A percentile compares a stretch with the other conserved stretches of the same genome.
Conservation (phyloP, 2,888 invertebrate species). For the Spodoptera picta region DNA sequence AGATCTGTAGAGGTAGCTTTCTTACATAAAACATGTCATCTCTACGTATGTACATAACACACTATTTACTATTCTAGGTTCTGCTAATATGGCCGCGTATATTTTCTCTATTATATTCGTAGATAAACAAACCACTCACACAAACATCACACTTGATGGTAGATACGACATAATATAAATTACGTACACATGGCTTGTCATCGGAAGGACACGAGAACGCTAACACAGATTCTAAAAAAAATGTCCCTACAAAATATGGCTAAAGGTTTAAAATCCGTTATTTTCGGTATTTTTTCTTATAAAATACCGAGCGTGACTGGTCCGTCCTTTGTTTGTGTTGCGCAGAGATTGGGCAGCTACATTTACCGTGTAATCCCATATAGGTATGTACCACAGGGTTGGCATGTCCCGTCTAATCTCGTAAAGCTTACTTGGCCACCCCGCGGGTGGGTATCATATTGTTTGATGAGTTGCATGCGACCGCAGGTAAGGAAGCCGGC, state of each 20-base stretch:
- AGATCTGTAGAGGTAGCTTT: too few species aligned
- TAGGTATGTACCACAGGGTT: conserved; percentile 43
- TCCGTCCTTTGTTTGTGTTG: conserved; percentile 43
- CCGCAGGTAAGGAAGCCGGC: conserved; percentile 49
- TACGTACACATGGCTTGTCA: too few species aligned
- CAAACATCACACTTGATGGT: too few species aligned
- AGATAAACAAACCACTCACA: neutral
- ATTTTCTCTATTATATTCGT: neutral
- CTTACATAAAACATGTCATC: too few species aligned
- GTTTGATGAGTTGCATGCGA: conserved; percentile 60
- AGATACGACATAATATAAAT: too few species aligned
- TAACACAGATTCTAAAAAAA: neutral
- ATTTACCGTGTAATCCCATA: conserved; percentile 37
- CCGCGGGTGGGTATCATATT: conserved; percentile 59
- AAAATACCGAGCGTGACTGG: conserved; percentile 44
- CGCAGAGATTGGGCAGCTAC: conserved; percentile 33
- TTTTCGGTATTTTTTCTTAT: conserved; percentile 38
- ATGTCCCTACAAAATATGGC: neutral
- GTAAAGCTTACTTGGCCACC: conserved; percentile 72
- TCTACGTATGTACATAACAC: too few species aligned
- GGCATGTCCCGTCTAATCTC: conserved; percentile 70
- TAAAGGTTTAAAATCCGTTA: conserved; percentile 5
- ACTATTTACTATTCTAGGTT: too few species aligned
- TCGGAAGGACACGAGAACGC: too few species aligned
- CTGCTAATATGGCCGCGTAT: too few species aligned